A percentile compares a stretch with the other conserved stretches of the same genome.
Conservation (phyloP, 2,888 invertebrate species). For the Venusia cambrica region DNA sequence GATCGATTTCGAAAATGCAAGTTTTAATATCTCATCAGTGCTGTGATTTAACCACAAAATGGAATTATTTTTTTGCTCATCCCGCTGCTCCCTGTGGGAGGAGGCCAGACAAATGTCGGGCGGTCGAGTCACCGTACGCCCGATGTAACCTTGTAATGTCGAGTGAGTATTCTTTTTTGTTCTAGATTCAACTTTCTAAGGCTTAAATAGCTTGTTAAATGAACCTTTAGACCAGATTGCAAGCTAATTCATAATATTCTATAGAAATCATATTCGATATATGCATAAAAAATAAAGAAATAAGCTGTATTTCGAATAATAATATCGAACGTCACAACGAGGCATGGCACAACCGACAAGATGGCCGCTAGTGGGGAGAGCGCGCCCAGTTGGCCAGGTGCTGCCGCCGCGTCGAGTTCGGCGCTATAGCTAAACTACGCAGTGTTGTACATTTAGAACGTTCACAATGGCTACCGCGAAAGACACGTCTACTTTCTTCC, state of each 20-base stretch:
- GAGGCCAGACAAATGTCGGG: constrained; percentile 75
- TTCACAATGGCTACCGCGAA: constrained; percentile 91
- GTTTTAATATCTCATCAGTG: constrained; percentile 50
- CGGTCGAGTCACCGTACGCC: constrained; percentile 68
- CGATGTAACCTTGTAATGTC: constrained; percentile 75
- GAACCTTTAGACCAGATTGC: constrained; percentile 11
- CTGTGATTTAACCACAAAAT: constrained; percentile 54
- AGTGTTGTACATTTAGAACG: constrained; percentile 82
- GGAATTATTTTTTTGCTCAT: constrained; percentile 62
- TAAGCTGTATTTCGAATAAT: constrained; percentile 60
- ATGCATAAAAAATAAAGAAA: constrained; percentile 42
- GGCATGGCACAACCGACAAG: constrained; percentile 71
- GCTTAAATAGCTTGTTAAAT: constrained; percentile 27
- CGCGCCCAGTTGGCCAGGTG: constrained; percentile 81
- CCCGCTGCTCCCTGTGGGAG: constrained; percentile 68
- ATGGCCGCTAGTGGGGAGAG: constrained; percentile 80
- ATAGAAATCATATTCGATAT: constrained; percentile 31
- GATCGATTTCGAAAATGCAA: constrained; percentile 45
- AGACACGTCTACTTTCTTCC: constrained; percentile 96
- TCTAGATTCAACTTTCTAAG: constrained; percentile 34
- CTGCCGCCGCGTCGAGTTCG: constrained; percentile 82
- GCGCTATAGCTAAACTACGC: constrained; percentile 80
- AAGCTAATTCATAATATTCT: constrained; percentile 23
- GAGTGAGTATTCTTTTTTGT: constrained; percentile 73
- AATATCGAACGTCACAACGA: constrained; percentile 77